A percentile compares a stretch with the other conserved stretches of the same genome.
These are phyloP conservation scores for Teleogryllus oceanicus DNA, from an alignment of 2,888 invertebrate genomes.

Conservation along the genomic window DNA sequence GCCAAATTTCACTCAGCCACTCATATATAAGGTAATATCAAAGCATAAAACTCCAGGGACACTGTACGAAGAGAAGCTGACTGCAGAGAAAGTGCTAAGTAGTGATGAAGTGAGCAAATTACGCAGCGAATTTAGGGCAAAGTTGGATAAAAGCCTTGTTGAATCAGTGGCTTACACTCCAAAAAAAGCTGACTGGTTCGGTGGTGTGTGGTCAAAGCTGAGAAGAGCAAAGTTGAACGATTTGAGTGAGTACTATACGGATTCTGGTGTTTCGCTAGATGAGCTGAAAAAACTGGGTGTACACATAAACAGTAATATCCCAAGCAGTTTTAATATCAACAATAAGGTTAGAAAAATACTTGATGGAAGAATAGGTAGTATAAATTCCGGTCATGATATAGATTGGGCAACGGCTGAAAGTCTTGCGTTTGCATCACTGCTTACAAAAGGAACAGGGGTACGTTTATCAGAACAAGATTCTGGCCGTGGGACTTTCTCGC, in stretches of 20 bases:
- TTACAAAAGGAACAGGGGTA: conserved; percentile 72
- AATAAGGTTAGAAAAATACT: not conserved
- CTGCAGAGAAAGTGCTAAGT: not conserved
- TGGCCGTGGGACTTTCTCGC: conserved; percentile 77
- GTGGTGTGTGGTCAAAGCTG: not conserved
- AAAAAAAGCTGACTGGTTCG: not conserved
- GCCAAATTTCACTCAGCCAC: conserved; percentile 90
- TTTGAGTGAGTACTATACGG: not conserved
- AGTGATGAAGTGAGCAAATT: conserved; percentile 4
- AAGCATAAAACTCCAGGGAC: conserved; percentile 23
- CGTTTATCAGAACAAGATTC: conserved; percentile 75
- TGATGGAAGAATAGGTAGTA: not conserved
- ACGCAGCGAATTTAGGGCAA: not conserved
- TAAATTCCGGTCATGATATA: conserved; percentile 42
- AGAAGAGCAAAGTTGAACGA: not conserved
- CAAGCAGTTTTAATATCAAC: not conserved
- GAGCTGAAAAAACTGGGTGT: not conserved
- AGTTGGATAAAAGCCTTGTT: not conserved
- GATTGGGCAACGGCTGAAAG: conserved; percentile 84
- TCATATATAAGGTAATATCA: conserved; percentile 71
- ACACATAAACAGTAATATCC: not conserved
- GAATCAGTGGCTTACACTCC: not conserved
- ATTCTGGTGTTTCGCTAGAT: not conserved
- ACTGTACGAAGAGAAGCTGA: conserved; percentile 27
- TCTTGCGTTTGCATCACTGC: conserved; percentile 69